These are phyloP conservation scores for Thereva nobilitata DNA, from an alignment of 2,888 invertebrate species.

Conservation along the genomic window DNA sequence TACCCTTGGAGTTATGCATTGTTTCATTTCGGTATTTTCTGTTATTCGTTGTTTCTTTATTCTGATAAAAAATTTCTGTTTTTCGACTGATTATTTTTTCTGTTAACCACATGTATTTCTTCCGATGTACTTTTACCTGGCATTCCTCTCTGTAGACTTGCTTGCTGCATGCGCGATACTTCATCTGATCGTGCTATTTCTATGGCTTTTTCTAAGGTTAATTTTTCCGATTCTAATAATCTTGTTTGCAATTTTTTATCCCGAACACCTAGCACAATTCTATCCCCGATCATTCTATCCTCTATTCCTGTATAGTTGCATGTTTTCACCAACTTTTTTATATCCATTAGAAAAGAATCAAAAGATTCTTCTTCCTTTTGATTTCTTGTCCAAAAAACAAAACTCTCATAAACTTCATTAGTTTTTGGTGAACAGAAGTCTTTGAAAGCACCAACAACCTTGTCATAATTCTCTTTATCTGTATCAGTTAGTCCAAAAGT, in stretches of 20 bases:
- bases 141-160: too few relatives aligned
- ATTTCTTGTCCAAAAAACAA: constrained; percentile 11
- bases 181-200: constrained; percentile 13
- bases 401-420: constrained; percentile 33
- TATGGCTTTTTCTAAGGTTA: constrained; percentile 5
- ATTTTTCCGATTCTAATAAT: constrained; percentile 2
- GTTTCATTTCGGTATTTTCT: too few relatives aligned
- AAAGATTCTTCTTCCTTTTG: constrained; percentile 32
- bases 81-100: too few relatives aligned
- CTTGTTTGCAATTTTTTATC: too few relatives aligned
- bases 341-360: constrained; percentile 34
- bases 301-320: constrained; percentile 22
- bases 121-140: too few relatives aligned
- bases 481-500: constrained; percentile 42
- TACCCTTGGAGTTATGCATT: too few relatives aligned
- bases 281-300: constrained; percentile 27
- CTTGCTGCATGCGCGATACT: too few relatives aligned
- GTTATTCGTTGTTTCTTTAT: too few relatives aligned
- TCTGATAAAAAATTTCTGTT: too few relatives aligned
- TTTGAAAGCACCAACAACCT: constrained; percentile 40
- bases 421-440: constrained; percentile 28
- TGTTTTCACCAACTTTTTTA: constrained; percentile 22
- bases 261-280: constrained; percentile 15
- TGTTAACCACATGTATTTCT: too few relatives aligned
- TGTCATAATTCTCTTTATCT: too few relatives aligned